Evolutionary conservation across 1,140 invertebrate genomes (phyloP).

Genomic region (Oryctes rhinoceros): DNA sequence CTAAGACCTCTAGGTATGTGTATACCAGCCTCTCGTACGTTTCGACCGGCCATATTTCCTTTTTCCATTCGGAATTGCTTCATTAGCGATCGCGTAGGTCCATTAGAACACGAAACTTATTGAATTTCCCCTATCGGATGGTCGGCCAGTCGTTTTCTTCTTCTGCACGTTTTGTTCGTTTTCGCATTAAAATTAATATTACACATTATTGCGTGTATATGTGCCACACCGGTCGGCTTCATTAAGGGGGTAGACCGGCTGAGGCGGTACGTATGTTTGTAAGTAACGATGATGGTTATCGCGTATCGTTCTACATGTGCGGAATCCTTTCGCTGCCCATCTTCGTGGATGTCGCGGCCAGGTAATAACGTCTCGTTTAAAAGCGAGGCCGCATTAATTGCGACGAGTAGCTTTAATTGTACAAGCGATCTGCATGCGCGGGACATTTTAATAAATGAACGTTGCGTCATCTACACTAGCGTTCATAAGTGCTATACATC

Average conservation of each 20-base stretch:
- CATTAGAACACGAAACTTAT: constrained; percentile 22
- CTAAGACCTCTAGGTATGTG: not conserved
- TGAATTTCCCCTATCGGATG: not conserved
- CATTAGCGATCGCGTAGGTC: constrained; percentile 14
- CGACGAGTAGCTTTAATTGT: constrained; percentile 3
- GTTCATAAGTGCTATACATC: too few species aligned
- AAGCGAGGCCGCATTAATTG: not conserved
- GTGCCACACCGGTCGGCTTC: constrained; percentile 12
- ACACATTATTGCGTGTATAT: constrained; percentile 15
- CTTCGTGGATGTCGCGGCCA: not conserved
- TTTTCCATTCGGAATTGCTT: not conserved
- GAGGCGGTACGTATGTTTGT: not conserved
- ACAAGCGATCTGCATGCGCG: not conserved
- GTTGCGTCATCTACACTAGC: too few species aligned
- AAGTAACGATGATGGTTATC: not conserved
- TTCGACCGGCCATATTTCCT: not conserved
- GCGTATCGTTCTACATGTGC: not conserved
- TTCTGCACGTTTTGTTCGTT: not conserved
- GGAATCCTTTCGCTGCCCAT: constrained; percentile 3
- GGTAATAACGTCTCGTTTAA: constrained; percentile 18
- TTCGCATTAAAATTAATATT: constrained; percentile 20
- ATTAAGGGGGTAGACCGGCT: not conserved
- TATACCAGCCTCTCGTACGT: not conserved
- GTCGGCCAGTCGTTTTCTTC: too few species aligned
- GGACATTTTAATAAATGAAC: not conserved